A percentile compares a stretch with the other conserved stretches of the same genome.
These are phyloP conservation scores for Epinotia brunnichana DNA, from an alignment of 2,888 invertebrate genomes.

Conservation along the genomic window DNA sequence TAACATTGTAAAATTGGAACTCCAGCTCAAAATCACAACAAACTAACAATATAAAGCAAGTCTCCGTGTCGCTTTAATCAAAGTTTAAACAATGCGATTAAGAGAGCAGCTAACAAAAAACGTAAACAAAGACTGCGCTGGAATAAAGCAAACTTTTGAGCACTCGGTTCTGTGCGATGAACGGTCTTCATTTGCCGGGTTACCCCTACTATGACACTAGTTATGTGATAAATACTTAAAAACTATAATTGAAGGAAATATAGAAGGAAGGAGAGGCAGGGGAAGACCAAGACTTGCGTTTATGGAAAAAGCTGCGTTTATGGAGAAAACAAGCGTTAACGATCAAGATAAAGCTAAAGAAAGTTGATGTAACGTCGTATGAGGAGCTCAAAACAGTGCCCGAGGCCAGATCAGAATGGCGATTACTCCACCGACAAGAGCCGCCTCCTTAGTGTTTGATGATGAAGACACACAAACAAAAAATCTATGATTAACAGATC, in stretches of 20 bases:
- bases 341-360: too few species aligned
- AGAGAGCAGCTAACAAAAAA: slow-evolving; percentile 50
- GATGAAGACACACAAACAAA: too few species aligned
- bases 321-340: too few species aligned
- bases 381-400: too few species aligned
- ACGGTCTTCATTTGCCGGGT: slow-evolving; percentile 38
- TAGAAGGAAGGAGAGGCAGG: too few species aligned
- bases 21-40: slow-evolving; percentile 2
- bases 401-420: too few species aligned
- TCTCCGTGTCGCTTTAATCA: slow-evolving; percentile 50
- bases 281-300: too few species aligned
- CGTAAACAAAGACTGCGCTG: slow-evolving; percentile 50
- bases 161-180: slow-evolving; percentile 45
- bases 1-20: neutral
- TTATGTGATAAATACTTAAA: neutral
- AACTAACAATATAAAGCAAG: slow-evolving; percentile 7
- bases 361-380: too few species aligned
- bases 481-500: too few species aligned
- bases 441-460: too few species aligned
- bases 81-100: slow-evolving; percentile 53
- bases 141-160: slow-evolving; percentile 49
- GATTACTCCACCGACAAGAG: too few species aligned
- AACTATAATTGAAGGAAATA: neutral
- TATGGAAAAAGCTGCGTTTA: too few species aligned
- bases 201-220: slow-evolving; percentile 17